phyloP scores from a whole-genome alignment of 2,113 vertebrate genomes.

The Falco punctatus region DNA sequence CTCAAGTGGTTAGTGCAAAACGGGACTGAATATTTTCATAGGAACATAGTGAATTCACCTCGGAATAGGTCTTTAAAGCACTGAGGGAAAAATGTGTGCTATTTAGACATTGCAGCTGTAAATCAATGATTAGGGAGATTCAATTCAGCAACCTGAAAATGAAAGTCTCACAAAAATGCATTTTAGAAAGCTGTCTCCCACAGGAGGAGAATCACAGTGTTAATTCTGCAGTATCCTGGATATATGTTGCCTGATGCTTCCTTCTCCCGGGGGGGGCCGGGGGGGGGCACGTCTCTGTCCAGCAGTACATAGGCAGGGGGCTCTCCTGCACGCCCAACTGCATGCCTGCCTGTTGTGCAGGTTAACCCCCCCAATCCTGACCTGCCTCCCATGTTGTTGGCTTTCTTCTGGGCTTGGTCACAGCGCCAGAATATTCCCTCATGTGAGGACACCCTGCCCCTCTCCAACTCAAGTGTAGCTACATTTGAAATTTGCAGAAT shows the following conservation, averaged over 20 bases:
- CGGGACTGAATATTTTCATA: neutral
- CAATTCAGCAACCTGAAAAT: slow-evolving; percentile 14
- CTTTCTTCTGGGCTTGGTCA: neutral
- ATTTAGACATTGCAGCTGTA: slow-evolving; percentile 28
- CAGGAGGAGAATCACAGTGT: neutral
- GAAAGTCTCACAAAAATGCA: neutral
- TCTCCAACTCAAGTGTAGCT: neutral
- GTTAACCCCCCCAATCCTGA: neutral
- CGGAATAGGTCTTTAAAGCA: slow-evolving; percentile 6
- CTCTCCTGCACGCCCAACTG: neutral
- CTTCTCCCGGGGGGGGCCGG: neutral
- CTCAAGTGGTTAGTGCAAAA: neutral
- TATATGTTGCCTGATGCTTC: neutral
- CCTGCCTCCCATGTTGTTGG: accelerated
- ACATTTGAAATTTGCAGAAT: neutral
- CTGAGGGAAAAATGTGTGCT: neutral
- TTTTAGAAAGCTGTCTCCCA: slow-evolving; percentile 21
- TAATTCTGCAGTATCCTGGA: slow-evolving; percentile 28
- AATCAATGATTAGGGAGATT: slow-evolving; percentile 24
- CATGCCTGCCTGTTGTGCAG: accelerated
- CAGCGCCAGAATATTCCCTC: neutral
- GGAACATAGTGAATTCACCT: slow-evolving; percentile 20
- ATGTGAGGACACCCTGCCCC: neutral
- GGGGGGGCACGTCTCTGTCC: neutral
- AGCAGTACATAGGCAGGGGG: accelerated